Base-by-base conservation (phyloP, 2,888 invertebrate species). In the Chirona hameri region DNA sequence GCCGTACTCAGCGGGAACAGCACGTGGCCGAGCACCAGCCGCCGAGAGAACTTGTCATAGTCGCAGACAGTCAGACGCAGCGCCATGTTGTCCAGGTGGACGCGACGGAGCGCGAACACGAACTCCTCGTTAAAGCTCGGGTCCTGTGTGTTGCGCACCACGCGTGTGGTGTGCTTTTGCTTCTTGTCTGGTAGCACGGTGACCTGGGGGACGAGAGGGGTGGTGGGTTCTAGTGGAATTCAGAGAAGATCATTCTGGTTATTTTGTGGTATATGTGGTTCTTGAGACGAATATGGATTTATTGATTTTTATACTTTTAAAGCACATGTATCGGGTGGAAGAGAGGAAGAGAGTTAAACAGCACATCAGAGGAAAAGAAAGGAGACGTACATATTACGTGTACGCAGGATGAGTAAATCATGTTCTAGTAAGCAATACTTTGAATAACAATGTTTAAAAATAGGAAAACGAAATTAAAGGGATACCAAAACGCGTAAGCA, bases 111-210 rank as follows among this genome's bases (percentile, higher is more conserved):
- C 1, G 76, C 76, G 46, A 76, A 76, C 9, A 76, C 76, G 27
- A 76, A 76, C 46, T 76, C 76, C 21, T 76, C 76, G 76, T 76
- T 76, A 4, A 76, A 76, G 46, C 1, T 76, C 9, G 76, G 76
- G 76, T 76, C 76, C n/a, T 76, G 76, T 15, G 76, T 76, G 76
- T 76, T 76, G 24, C 76, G 76, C 12, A 76, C 76, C 76, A 76
- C 76, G 10, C 76, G 76, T 46, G 76, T 76, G 1, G 76, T 76
- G 76, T 76, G 46, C 46, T 76, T 76, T 24, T 76, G 76, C 24
- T 21, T 46, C 46, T 76, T 76, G 15, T 76, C 76, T 0, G 76
- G 76, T 0, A 76, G 46, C 21, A 76, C 76, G 76, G 39, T 39
- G 10, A 76, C 76, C 76, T 76, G 39, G 24, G 4, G 39, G 5